Evolutionary conservation across 1,140 invertebrate species (phyloP).

Genomic region (Paramacrobiotus metropolitanus): DNA sequence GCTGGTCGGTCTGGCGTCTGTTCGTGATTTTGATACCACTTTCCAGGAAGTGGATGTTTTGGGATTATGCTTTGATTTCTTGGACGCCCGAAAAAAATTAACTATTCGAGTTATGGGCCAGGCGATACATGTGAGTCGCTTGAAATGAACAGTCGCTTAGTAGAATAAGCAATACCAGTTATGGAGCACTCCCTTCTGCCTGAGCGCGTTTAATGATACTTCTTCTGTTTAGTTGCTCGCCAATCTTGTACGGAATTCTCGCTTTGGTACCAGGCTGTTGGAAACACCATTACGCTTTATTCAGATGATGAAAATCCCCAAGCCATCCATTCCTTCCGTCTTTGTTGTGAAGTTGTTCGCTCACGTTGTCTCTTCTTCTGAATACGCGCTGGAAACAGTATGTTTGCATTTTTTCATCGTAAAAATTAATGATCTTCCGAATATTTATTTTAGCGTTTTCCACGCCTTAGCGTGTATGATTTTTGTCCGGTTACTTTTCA

Average conservation of each 20-base stretch:
- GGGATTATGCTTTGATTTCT: background rate
- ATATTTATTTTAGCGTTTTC: too few relatives aligned
- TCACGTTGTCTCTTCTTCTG: background rate
- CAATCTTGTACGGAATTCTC: background rate
- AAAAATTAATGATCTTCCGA: too few relatives aligned
- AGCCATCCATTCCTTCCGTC: background rate
- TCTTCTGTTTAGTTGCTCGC: background rate
- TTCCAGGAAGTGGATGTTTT: background rate
- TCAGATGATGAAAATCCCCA: background rate
- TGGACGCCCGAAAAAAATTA: background rate
- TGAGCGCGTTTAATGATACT: too few relatives aligned
- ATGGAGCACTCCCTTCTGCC: too few relatives aligned
- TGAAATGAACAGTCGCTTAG: background rate
- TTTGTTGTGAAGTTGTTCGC: background rate
- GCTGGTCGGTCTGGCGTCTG: background rate
- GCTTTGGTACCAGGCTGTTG: background rate
- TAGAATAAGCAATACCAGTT: too few relatives aligned
- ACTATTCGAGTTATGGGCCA: background rate
- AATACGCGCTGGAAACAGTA: constrained; percentile 1
- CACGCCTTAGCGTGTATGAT: too few relatives aligned
- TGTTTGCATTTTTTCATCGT: background rate
- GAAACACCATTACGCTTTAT: background rate
- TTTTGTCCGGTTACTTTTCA: too few relatives aligned
- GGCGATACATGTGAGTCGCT: background rate
- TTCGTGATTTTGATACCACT: background rate